phyloP scores from a whole-genome alignment of 2,888 invertebrate species.

The Amphimallon solstitiale region DNA sequence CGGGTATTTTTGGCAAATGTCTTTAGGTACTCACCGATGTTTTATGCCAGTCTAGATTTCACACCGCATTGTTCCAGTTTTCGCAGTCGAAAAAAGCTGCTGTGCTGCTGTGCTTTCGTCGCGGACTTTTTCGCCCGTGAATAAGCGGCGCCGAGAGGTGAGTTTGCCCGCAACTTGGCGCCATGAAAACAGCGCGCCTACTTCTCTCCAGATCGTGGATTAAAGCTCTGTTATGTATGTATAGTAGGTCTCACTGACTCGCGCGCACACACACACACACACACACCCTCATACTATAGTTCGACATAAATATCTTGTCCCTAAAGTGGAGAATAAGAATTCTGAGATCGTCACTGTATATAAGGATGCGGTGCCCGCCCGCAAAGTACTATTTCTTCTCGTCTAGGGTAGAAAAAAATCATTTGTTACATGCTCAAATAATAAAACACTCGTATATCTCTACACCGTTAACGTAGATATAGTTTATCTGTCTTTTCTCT shows the following conservation, averaged over 20 bases:
- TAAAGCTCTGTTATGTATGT: conserved; percentile 42
- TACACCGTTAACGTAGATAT: not conserved
- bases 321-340: conserved; percentile 49
- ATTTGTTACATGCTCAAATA: conserved; percentile 40
- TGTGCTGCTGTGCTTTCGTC: conserved; percentile 45
- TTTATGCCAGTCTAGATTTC: conserved; percentile 38
- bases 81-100: conserved; percentile 45
- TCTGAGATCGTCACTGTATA: conserved; percentile 50
- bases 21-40: conserved; percentile 8
- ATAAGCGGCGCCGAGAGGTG: conserved; percentile 45
- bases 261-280: conserved; percentile 1
- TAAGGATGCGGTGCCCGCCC: conserved; percentile 50
- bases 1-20: not conserved
- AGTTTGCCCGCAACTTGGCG: conserved; percentile 47
- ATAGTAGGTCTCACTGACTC: too few relatives aligned
- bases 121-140: conserved; percentile 41
- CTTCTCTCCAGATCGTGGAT: conserved; percentile 46
- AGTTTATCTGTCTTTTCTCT: not conserved
- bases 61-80: conserved; percentile 46
- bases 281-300: too few relatives aligned
- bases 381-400: conserved; percentile 47
- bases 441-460: conserved; percentile 24
- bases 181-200: conserved; percentile 45
- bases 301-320: conserved; percentile 51
- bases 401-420: not conserved